Conservation (phyloP, 2,113 vertebrate genomes). For the Aldabrachelys gigantea region DNA sequence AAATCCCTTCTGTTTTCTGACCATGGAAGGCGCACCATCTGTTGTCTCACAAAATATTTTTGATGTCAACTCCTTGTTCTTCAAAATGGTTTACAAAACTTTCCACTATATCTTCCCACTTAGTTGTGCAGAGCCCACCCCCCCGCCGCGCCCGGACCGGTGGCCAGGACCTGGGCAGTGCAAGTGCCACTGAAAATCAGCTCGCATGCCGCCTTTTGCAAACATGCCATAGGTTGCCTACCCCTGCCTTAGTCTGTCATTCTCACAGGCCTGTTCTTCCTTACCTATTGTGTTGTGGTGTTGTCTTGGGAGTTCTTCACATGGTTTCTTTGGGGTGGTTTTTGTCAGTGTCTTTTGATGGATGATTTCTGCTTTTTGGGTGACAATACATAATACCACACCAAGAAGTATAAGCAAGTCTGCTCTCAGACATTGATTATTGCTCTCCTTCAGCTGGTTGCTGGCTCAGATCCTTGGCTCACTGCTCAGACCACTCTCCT, state of each 20-base stretch:
- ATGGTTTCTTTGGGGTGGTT: accelerated
- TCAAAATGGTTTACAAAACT: too few species aligned
- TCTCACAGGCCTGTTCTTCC: accelerated
- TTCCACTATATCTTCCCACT: too few species aligned
- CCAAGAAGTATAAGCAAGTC: accelerated
- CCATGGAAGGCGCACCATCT: too few species aligned
- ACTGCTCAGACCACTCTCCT: not conserved
- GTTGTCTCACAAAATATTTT: too few species aligned
- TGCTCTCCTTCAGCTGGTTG: not conserved
- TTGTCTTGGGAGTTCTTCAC: accelerated
- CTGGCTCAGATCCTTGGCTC: not conserved
- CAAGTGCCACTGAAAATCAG: too few species aligned
- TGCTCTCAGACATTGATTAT: accelerated
- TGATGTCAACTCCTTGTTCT: too few species aligned
- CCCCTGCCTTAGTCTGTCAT: not conserved
- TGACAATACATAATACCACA: accelerated
- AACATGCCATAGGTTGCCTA: too few species aligned
- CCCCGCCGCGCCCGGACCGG: too few species aligned
- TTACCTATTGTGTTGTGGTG: not conserved
- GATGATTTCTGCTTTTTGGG: accelerated
- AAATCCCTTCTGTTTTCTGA: too few species aligned
- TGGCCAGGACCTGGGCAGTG: too few species aligned
- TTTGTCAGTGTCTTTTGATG: not conserved
- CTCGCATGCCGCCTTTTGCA: too few species aligned
- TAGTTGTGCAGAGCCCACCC: too few species aligned